Evolutionary conservation across 2,113 vertebrate species (phyloP).

Genomic region (Corynorhinus townsendii): DNA sequence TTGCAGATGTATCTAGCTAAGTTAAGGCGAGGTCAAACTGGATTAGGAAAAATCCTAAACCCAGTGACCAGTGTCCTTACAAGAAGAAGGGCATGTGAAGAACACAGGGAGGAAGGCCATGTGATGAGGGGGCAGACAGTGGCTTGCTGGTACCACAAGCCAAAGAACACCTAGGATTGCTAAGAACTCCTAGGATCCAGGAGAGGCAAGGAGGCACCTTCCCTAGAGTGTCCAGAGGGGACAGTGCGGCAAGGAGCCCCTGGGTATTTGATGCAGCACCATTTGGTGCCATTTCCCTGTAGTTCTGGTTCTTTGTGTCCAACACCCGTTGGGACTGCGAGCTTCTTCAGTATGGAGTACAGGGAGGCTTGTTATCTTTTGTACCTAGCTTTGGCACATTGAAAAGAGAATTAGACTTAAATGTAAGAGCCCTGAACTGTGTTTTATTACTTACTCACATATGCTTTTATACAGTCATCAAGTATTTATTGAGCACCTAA

Average conservation of each 20-base stretch:
- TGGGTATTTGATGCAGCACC: fast-evolving
- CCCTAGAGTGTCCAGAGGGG: background rate
- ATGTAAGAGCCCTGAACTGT: background rate
- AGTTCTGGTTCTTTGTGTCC: background rate
- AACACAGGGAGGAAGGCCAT: background rate
- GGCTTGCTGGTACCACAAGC: background rate
- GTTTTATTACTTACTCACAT: background rate
- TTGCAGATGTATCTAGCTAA: background rate
- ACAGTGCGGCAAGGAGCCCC: background rate
- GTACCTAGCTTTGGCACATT: background rate
- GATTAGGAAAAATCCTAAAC: background rate
- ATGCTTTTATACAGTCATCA: background rate
- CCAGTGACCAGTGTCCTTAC: background rate
- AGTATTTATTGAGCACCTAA: background rate
- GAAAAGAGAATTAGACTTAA: background rate
- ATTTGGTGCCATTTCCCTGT: background rate
- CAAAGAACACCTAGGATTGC: background rate
- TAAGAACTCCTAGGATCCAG: background rate
- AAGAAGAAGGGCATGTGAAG: background rate
- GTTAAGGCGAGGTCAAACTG: background rate
- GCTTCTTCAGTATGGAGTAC: background rate
- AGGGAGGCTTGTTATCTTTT: background rate
- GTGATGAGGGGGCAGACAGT: background rate
- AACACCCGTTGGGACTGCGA: fast-evolving
- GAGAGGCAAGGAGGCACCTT: background rate